Conservation (phyloP, 2,113 vertebrate species). For the Illadopsis cleaveri region DNA sequence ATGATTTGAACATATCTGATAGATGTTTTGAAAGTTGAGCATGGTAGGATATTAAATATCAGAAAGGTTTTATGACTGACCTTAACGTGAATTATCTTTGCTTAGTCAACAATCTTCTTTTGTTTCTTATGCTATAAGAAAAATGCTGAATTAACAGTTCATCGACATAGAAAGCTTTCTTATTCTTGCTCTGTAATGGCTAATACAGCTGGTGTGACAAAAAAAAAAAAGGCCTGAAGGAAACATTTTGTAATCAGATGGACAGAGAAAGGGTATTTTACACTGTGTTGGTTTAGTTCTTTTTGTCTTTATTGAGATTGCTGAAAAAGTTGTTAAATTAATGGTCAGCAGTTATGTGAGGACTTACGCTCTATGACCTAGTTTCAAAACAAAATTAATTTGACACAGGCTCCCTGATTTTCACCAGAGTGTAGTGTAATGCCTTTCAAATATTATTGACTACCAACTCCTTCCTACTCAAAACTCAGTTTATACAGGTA, state of each 20-base stretch:
- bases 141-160: neutral
- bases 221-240: neutral
- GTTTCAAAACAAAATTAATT: neutral
- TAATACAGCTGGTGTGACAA: neutral
- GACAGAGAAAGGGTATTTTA: neutral
- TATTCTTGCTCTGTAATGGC: neutral
- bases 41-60: neutral
- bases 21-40: neutral
- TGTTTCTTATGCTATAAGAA: neutral
- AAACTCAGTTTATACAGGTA: neutral
- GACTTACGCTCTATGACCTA: neutral
- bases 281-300: neutral
- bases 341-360: neutral
- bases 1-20: neutral
- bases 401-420: neutral
- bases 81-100: neutral
- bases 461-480: neutral
- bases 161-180: neutral
- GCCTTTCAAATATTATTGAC: neutral
- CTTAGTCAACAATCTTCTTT: neutral
- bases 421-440: neutral
- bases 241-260: neutral
- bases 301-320: neutral
- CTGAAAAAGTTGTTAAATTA: neutral
- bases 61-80: neutral